Percentiles rank a stretch among this genome's conserved stretches.
Evolutionary conservation across 2,113 vertebrate genomes (phyloP).

Genomic region (Zosterops borbonicus): DNA sequence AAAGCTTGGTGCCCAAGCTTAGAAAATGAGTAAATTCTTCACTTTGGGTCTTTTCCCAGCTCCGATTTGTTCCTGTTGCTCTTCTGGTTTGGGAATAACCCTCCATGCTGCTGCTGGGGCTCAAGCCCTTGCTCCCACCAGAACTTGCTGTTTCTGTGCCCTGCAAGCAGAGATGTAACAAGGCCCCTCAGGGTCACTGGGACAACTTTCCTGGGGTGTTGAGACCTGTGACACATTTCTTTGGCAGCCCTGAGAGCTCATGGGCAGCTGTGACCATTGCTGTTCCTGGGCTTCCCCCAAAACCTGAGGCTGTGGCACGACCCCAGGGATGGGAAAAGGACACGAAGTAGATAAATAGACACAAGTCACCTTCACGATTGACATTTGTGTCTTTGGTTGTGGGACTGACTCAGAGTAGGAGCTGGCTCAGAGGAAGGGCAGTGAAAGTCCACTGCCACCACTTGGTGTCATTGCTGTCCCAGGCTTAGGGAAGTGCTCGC

Average conservation of each 20-base stretch:
- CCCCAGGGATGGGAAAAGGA: conserved; percentile 21
- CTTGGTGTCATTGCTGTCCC: conserved; percentile 26
- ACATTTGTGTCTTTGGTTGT: not conserved
- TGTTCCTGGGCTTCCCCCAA: conserved; percentile 51
- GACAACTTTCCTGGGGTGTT: conserved; percentile 32
- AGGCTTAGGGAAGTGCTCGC: not conserved
- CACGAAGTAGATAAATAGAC: not conserved
- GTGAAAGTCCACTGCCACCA: not conserved
- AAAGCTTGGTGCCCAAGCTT: not conserved
- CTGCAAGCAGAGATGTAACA: not conserved
- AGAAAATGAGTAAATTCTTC: not conserved
- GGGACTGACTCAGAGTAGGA: not conserved
- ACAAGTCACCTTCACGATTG: not conserved
- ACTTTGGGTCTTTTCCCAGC: not conserved
- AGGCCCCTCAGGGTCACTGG: conserved; percentile 62
- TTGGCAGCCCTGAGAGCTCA: conserved; percentile 67
- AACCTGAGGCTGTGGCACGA: conserved; percentile 72
- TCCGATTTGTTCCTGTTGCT: not conserved
- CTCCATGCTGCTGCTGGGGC: not conserved
- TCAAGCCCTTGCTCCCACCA: not conserved
- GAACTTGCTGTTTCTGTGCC: not conserved
- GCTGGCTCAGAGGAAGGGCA: not conserved
- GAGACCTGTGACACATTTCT: conserved; percentile 39
- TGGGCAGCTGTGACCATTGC: conserved; percentile 21
- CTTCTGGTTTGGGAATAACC: not conserved